phyloP scores from a whole-genome alignment of 2,888 invertebrate genomes.

The Gryllus longicercus region DNA sequence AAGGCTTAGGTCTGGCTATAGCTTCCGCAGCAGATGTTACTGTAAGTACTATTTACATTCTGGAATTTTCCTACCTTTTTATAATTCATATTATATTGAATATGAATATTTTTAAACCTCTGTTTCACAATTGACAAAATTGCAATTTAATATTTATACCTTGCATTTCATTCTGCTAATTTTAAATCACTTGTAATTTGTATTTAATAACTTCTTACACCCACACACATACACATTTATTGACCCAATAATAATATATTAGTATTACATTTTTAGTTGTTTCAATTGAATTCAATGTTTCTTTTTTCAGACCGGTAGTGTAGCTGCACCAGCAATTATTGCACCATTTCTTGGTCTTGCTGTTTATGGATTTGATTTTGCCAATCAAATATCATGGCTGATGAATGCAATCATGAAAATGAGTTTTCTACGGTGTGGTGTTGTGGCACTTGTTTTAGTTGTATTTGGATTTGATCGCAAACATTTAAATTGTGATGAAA shows the following conservation, averaged over 20 bases:
- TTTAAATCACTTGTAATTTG: neutral
- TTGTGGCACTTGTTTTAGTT: slow-evolving; percentile 59
- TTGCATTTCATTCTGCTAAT: neutral
- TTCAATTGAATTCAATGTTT: neutral
- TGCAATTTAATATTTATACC: neutral
- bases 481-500: slow-evolving; percentile 56
- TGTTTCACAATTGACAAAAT: neutral
- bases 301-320: slow-evolving; percentile 61
- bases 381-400: slow-evolving; percentile 57
- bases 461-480: slow-evolving; percentile 61
- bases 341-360: slow-evolving; percentile 66
- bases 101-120: neutral
- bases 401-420: slow-evolving; percentile 63
- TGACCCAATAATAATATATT: too few relatives aligned
- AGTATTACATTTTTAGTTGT: too few relatives aligned
- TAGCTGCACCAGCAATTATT: slow-evolving; percentile 62
- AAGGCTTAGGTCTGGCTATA: slow-evolving; percentile 74
- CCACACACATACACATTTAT: too few relatives aligned
- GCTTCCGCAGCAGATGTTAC: slow-evolving; percentile 66
- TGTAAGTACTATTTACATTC: slow-evolving; percentile 48
- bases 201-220: too few relatives aligned
- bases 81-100: too few relatives aligned
- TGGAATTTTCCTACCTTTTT: neutral
- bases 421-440: slow-evolving; percentile 64
- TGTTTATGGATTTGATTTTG: slow-evolving; percentile 68